These are phyloP conservation scores for Drosophila borealis DNA, from an alignment of 2,888 invertebrate genomes.

Conservation along the genomic window DNA sequence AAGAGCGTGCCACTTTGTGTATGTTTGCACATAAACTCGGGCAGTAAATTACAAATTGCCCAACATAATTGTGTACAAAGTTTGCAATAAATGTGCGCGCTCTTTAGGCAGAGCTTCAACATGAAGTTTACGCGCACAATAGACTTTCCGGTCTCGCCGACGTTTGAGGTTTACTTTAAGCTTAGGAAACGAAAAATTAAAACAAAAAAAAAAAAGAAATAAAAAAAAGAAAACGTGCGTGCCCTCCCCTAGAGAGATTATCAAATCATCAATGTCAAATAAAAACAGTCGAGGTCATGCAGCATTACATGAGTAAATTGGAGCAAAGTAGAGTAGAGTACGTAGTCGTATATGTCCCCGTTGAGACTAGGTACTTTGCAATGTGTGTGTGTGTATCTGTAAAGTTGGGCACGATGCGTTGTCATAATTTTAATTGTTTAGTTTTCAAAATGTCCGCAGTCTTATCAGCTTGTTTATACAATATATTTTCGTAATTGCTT, in stretches of 20 bases:
- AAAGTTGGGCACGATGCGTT: constrained; percentile 6
- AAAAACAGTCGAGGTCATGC: constrained; percentile 41
- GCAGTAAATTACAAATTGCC: constrained; percentile 27
- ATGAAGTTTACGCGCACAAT: constrained; percentile 14
- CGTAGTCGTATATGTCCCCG: constrained; percentile 1
- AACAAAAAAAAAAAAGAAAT: neutral
- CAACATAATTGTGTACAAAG: constrained; percentile 38
- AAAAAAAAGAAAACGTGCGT: constrained; percentile 29
- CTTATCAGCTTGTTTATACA: constrained; percentile 63
- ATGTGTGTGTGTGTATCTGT: neutral
- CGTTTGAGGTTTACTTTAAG: constrained; percentile 16
- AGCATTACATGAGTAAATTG: constrained; percentile 38
- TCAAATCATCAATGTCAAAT: constrained; percentile 54
- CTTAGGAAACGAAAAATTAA: constrained; percentile 10
- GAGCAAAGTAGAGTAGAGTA: neutral
- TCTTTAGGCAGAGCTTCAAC: constrained; percentile 17
- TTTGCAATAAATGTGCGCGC: constrained; percentile 30
- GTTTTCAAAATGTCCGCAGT: constrained; percentile 57
- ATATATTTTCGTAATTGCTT: constrained; percentile 56
- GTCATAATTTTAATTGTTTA: constrained; percentile 57
- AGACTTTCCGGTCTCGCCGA: constrained; percentile 38
- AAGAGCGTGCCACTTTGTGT: constrained; percentile 8
- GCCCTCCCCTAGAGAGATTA: constrained; percentile 44
- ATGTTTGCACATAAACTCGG: constrained; percentile 23
- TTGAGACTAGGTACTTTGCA: neutral